Conservation (phyloP, 2,888 invertebrate species). For the Xylota segnis region DNA sequence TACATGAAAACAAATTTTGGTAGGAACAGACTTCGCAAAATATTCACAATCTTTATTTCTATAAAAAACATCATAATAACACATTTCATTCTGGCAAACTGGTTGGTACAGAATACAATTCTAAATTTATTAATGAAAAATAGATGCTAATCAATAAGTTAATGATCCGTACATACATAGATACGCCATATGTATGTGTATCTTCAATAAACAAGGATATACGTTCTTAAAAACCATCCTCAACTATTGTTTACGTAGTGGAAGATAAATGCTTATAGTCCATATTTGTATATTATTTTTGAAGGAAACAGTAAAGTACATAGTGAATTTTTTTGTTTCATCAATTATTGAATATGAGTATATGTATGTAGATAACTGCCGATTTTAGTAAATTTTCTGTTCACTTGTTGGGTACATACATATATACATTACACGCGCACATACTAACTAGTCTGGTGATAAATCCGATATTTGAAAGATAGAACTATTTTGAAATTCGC, state of each 20-base stretch:
- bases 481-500: not conserved
- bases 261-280: not conserved
- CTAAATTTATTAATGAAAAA: slow-evolving; percentile 2
- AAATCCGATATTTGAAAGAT: no score
- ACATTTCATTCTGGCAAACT: not conserved
- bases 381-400: not conserved
- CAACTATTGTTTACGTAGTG: not conserved
- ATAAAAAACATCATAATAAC: slow-evolving; percentile 3
- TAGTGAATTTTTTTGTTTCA: no score
- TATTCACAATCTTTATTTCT: slow-evolving; percentile 22
- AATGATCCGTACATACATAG: not conserved
- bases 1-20: slow-evolving; percentile 42
- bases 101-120: not conserved
- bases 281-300: not conserved
- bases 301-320: not conserved
- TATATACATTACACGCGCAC: not conserved
- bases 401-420: no score
- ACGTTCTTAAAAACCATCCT: not conserved
- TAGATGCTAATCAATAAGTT: not conserved
- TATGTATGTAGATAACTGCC: not conserved
- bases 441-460: no score
- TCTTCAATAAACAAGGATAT: not conserved
- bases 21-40: slow-evolving; percentile 75
- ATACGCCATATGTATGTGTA: not conserved
- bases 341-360: not conserved